phyloP scores from a whole-genome alignment of 2,888 invertebrate species.

The Platynereis dumerilii region DNA sequence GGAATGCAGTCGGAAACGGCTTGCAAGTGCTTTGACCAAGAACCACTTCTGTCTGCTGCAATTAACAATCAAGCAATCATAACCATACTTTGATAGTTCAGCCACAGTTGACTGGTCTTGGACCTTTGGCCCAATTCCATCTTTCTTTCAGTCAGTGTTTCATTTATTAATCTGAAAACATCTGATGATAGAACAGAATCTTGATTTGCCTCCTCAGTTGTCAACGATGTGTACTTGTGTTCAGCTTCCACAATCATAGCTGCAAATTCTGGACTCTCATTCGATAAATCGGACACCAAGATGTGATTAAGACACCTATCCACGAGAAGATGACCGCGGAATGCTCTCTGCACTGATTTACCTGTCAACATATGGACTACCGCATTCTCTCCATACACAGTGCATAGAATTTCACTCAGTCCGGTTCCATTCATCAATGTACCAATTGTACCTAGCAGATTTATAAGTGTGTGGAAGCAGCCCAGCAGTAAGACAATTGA shows the following conservation, averaged over 20 bases:
- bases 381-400: constrained; percentile 20
- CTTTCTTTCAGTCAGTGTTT: constrained; percentile 15
- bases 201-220: constrained; percentile 11
- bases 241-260: constrained; percentile 19
- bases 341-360: constrained; percentile 19
- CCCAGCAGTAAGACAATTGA: constrained; percentile 19
- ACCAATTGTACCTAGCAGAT: constrained; percentile 23
- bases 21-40: constrained; percentile 24
- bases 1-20: no score
- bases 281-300: constrained; percentile 16
- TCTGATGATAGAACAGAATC: constrained; percentile 20
- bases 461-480: constrained; percentile 26
- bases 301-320: constrained; percentile 26
- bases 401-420: constrained; percentile 11
- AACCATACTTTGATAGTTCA: constrained; percentile 28
- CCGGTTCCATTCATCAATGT: constrained; percentile 12
- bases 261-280: constrained; percentile 21
- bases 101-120: constrained; percentile 28
- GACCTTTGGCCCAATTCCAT: constrained; percentile 17
- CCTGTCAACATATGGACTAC: constrained; percentile 24
- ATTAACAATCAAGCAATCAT: constrained; percentile 22
- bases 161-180: neutral
- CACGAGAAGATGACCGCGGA: constrained; percentile 29
- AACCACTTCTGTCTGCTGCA: constrained; percentile 27
- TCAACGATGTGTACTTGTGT: constrained; percentile 18